Conservation (phyloP, 2,888 invertebrate species). For the Scaptomyza cyrtandrae region DNA sequence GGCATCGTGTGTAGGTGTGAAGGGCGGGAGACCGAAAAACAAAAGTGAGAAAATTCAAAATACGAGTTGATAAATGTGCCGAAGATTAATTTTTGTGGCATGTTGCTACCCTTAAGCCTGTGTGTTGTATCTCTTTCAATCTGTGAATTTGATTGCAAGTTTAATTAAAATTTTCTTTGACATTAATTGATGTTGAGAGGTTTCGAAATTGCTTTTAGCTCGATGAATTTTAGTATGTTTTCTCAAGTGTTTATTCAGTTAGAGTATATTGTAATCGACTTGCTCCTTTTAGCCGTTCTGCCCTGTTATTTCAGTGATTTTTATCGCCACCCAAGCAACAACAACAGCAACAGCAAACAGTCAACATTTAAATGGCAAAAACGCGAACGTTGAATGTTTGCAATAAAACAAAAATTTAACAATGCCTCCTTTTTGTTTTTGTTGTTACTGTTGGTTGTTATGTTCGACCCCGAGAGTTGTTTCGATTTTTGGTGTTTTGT, state of each 20-base stretch:
- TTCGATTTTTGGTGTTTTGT: slow-evolving; percentile 9
- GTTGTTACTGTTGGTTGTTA: slow-evolving; percentile 26
- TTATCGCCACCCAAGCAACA: slow-evolving; percentile 48
- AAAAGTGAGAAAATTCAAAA: background rate
- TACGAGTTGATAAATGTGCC: background rate
- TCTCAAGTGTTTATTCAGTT: background rate
- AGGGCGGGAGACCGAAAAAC: background rate
- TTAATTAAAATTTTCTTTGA: background rate
- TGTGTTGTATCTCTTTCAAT: background rate
- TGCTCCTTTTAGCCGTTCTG: slow-evolving; percentile 1
- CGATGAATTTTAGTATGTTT: background rate
- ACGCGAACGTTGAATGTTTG: slow-evolving; percentile 74
- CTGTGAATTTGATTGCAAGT: background rate
- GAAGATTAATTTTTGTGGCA: background rate
- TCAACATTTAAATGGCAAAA: slow-evolving; percentile 63
- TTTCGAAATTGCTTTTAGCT: background rate
- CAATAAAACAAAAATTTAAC: slow-evolving; percentile 73
- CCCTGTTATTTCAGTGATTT: slow-evolving; percentile 62
- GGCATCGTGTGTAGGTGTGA: background rate
- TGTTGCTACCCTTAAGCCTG: background rate
- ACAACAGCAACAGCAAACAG: slow-evolving; percentile 35
- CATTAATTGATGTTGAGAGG: background rate
- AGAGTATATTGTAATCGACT: slow-evolving; percentile 33
- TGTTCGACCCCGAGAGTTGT: slow-evolving; percentile 43
- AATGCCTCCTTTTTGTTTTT: slow-evolving; percentile 47